phyloP scores from a whole-genome alignment of 2,888 invertebrate species.

The Geophilus truncorum region DNA sequence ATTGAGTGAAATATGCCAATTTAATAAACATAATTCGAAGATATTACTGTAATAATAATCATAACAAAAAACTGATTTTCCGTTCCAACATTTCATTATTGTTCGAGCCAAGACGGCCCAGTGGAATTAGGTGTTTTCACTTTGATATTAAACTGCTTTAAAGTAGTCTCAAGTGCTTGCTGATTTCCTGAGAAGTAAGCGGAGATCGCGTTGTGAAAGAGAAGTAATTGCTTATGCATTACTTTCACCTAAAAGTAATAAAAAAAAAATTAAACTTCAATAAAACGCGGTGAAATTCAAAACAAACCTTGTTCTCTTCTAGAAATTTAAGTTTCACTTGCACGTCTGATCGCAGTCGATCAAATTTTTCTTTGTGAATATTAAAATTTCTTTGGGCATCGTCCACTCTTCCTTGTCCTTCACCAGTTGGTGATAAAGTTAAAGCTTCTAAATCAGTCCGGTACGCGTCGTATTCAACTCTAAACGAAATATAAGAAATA shows the following conservation, averaged over 20 bases:
- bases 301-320: conserved; percentile 85
- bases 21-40: neutral
- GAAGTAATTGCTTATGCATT: conserved; percentile 93
- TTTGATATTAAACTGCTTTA: conserved; percentile 93
- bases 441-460: conserved; percentile 85
- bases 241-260: conserved; percentile 79
- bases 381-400: conserved; percentile 76
- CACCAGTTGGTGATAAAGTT: conserved; percentile 51
- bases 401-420: conserved; percentile 61
- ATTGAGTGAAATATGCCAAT: no score
- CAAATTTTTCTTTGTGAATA: conserved; percentile 82
- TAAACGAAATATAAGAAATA: conserved; percentile 43
- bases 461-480: conserved; percentile 97
- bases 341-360: conserved; percentile 87
- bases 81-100: conserved; percentile 40
- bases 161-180: conserved; percentile 81
- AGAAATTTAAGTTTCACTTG: conserved; percentile 91
- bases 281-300: neutral
- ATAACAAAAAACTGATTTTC: neutral
- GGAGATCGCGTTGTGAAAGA: conserved; percentile 94
- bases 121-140: conserved; percentile 72
- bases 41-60: neutral
- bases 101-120: conserved; percentile 74
- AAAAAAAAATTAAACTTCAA: conserved; percentile 1
- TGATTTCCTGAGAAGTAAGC: conserved; percentile 97